These are phyloP conservation scores for Bradypodion ventrale DNA, from an alignment of 2,797 vertebrate species.

Conservation along the genomic window DNA sequence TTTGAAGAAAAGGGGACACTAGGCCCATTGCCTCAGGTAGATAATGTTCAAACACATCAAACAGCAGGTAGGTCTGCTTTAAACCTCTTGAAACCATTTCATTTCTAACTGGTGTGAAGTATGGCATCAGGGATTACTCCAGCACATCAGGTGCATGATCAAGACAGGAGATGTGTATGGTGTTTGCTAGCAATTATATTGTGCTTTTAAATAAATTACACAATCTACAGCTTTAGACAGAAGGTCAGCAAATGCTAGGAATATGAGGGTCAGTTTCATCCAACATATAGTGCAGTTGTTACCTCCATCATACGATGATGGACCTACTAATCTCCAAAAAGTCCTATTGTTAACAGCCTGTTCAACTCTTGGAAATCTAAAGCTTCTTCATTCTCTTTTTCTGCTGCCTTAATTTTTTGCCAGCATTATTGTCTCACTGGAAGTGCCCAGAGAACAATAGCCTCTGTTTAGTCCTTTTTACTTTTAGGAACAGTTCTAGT, in stretches of 20 bases:
- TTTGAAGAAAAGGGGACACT: constrained; percentile 90
- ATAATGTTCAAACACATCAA: constrained; percentile 85
- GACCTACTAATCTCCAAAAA: too few species aligned
- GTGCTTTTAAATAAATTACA: too few species aligned
- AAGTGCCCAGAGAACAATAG: too few species aligned
- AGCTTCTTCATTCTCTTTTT: too few species aligned
- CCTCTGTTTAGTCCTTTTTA: too few species aligned
- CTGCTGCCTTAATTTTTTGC: too few species aligned
- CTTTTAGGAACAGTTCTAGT: too few species aligned
- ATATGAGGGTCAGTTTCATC: background rate
- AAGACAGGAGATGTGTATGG: background rate
- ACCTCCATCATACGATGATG: too few species aligned
- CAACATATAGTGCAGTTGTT: background rate
- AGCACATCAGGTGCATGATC: background rate
- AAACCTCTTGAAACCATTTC: background rate
- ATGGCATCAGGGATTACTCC: background rate
- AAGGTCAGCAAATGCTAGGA: background rate
- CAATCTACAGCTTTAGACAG: background rate
- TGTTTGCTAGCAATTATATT: too few species aligned
- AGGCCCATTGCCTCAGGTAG: constrained; percentile 82
- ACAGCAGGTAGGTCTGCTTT: constrained; percentile 83
- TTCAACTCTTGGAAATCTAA: too few species aligned
- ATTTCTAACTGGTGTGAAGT: background rate
- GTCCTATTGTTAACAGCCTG: too few species aligned
- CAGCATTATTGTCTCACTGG: too few species aligned